A percentile compares a stretch with the other conserved stretches of the same genome.
Conservation (phyloP, 2,113 vertebrate genomes). For the Mirounga angustirostris region DNA sequence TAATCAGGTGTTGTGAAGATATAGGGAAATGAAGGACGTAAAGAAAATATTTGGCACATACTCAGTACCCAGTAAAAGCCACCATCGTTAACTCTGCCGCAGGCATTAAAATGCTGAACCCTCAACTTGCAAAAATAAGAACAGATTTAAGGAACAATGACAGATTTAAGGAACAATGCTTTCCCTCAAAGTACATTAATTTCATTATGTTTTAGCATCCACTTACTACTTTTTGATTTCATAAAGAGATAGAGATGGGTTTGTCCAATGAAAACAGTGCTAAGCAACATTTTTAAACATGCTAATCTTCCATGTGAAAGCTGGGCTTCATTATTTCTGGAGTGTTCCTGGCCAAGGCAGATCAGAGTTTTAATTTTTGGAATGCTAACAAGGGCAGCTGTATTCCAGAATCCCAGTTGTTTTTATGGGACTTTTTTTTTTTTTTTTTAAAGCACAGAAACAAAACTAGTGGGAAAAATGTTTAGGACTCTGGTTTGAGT, state of each 20-base stretch:
- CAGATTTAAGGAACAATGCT: background rate
- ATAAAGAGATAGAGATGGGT: background rate
- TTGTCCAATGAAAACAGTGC: background rate
- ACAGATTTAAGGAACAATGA: background rate
- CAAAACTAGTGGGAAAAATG: background rate
- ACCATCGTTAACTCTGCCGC: background rate
- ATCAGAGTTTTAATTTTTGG: conserved; percentile 62
- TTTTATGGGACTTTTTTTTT: conserved; percentile 43
- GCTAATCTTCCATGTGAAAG: background rate
- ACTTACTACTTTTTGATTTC: conserved; percentile 20
- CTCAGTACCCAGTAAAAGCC: background rate
- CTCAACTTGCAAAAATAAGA: background rate
- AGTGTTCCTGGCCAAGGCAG: background rate
- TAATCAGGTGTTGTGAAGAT: background rate
- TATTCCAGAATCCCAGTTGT: conserved; percentile 34
- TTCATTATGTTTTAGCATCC: background rate
- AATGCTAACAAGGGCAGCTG: conserved; percentile 50
- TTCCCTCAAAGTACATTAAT: background rate
- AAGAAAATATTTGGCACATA: background rate
- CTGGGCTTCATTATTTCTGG: conserved; percentile 46
- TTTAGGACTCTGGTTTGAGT: background rate
- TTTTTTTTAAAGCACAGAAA: background rate
- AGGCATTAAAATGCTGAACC: background rate
- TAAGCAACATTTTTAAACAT: background rate
- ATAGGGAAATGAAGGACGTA: background rate